Percentiles rank a stretch among this genome's conserved stretches.
phyloP scores from a whole-genome alignment of 2,113 vertebrate species.

The Phalacrocorax carbo region DNA sequence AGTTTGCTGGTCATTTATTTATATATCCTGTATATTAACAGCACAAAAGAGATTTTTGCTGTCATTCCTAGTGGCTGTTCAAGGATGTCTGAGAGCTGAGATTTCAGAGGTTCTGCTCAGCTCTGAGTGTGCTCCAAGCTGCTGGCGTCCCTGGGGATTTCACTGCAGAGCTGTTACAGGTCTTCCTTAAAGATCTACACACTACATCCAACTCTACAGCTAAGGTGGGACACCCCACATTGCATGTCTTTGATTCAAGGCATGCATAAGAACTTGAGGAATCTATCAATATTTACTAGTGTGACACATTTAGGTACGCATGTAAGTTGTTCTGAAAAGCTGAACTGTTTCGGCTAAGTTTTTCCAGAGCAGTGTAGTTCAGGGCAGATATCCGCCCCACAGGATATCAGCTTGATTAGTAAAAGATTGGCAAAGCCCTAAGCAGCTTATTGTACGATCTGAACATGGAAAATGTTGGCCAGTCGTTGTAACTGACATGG shows the following conservation, averaged over 20 bases:
- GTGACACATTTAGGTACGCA: neutral
- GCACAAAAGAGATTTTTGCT: neutral
- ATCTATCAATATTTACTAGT: neutral
- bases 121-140: neutral
- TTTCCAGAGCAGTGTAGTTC: neutral
- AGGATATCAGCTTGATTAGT: neutral
- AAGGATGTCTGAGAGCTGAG: neutral
- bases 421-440: neutral
- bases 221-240: neutral
- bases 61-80: neutral
- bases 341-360: neutral
- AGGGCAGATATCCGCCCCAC: neutral
- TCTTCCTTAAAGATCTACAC: neutral
- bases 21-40: neutral
- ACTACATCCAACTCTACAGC: neutral
- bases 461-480: neutral
- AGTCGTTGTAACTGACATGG: neutral
- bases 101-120: neutral
- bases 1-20: neutral
- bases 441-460: neutral
- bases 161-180: neutral
- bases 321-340: neutral
- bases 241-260: neutral
- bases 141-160: neutral
- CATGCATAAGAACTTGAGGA: neutral